These are phyloP conservation scores for Saxicola maurus DNA, from an alignment of 2,797 vertebrate genomes.

Conservation along the genomic window DNA sequence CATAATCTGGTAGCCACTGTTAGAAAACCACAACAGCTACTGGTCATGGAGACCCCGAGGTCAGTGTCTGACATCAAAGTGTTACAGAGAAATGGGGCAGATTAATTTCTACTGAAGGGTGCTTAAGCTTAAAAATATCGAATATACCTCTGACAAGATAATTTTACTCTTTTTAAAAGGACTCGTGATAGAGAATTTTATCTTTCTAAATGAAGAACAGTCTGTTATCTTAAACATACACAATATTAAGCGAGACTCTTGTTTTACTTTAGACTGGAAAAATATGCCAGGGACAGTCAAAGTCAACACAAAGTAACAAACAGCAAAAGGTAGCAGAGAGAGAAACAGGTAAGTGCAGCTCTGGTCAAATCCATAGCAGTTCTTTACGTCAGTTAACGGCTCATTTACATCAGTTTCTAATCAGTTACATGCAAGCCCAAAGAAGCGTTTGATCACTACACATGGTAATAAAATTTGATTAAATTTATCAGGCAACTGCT, in stretches of 20 bases:
- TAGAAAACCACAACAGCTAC: conserved; percentile 58
- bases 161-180: conserved; percentile 66
- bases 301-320: conserved; percentile 87
- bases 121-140: conserved; percentile 60
- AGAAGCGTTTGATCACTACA: conserved; percentile 85
- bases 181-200: conserved; percentile 54
- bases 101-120: conserved; percentile 43
- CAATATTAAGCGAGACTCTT: conserved; percentile 72
- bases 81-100: conserved; percentile 32
- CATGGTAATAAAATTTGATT: conserved; percentile 82
- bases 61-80: conserved; percentile 50
- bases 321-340: conserved; percentile 78
- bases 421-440: conserved; percentile 88
- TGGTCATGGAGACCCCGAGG: conserved; percentile 37
- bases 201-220: conserved; percentile 67
- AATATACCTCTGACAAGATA: conserved; percentile 58
- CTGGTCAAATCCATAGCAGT: conserved; percentile 84
- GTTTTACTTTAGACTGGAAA: conserved; percentile 76
- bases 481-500: conserved; percentile 84
- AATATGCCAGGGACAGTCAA: conserved; percentile 84
- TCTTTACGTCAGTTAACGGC: conserved; percentile 80
- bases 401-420: conserved; percentile 85
- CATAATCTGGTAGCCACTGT: conserved; percentile 43
- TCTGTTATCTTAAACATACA: conserved; percentile 75
- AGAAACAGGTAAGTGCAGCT: conserved; percentile 86